Conservation (phyloP, 2,113 vertebrate genomes). For the Chrysemys picta region DNA sequence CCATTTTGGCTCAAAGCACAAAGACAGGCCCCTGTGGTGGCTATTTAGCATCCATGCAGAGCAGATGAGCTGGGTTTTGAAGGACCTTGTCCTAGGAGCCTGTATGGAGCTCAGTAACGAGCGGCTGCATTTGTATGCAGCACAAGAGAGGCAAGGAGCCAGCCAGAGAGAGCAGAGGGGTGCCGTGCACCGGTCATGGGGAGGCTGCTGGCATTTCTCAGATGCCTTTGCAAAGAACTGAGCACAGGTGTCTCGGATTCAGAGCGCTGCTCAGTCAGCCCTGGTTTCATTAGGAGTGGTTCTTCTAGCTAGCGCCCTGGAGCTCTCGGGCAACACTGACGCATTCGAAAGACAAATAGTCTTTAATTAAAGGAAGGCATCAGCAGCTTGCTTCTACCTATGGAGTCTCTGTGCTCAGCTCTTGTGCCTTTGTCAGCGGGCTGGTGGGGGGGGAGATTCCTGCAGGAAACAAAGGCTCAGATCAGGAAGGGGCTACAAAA, state of each 20-base stretch:
- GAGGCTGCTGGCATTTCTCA: background rate
- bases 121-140: background rate
- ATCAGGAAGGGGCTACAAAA: background rate
- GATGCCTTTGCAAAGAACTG: background rate
- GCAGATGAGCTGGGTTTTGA: background rate
- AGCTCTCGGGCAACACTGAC: background rate
- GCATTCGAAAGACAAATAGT: background rate
- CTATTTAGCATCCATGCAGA: background rate
- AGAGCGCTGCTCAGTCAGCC: background rate
- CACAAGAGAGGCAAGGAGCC: background rate
- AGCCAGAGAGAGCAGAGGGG: background rate
- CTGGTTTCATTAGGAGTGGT: conserved; percentile 11
- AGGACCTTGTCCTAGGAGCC: background rate
- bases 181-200: background rate
- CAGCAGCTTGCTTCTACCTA: background rate
- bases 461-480: background rate
- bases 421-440: background rate
- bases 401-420: background rate
- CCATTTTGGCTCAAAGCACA: background rate
- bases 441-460: background rate
- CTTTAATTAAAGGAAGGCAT: background rate
- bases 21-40: background rate
- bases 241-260: background rate
- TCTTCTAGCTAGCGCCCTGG: background rate
- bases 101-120: background rate